phyloP scores from a whole-genome alignment of 2,888 invertebrate species.

The Lycaena phlaeas region DNA sequence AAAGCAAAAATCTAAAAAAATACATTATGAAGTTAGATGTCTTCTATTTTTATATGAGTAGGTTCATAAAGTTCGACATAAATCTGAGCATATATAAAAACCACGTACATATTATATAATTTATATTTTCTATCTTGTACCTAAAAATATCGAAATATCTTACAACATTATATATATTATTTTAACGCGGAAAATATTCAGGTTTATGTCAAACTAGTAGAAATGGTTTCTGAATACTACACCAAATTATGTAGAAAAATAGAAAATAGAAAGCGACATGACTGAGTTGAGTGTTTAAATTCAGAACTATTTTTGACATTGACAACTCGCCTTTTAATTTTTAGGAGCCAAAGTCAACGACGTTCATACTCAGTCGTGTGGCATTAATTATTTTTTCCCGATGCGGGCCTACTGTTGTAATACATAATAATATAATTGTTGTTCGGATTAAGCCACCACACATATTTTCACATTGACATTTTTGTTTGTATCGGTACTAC shows the following conservation, averaged over 20 bases:
- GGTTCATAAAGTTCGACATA: not conserved
- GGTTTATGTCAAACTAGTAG: conserved; percentile 7
- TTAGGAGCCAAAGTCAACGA: not conserved
- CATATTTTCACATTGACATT: conserved; percentile 1
- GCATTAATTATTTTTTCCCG: not conserved
- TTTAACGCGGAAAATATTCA: too few species aligned
- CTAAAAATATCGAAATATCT: not conserved
- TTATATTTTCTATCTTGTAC: not conserved
- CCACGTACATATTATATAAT: not conserved
- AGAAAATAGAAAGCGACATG: not conserved
- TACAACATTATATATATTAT: too few species aligned
- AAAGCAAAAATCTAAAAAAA: not conserved
- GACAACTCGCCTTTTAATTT: not conserved
- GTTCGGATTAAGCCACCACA: conserved; percentile 1
- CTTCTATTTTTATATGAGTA: conserved; percentile 9
- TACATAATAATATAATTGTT: conserved; percentile 1
- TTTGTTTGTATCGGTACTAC: conserved; percentile 1
- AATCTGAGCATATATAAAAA: not conserved
- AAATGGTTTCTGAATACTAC: conserved; percentile 2
- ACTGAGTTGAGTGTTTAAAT: not conserved
- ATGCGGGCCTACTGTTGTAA: conserved; percentile 3
- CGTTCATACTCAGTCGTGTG: not conserved
- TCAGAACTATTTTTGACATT: not conserved
- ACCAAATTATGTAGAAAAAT: conserved; percentile 1
- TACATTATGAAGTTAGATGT: conserved; percentile 3